These are phyloP conservation scores for Lordiphosa mommai DNA, from an alignment of 1,140 invertebrate genomes.

Conservation along the genomic window DNA sequence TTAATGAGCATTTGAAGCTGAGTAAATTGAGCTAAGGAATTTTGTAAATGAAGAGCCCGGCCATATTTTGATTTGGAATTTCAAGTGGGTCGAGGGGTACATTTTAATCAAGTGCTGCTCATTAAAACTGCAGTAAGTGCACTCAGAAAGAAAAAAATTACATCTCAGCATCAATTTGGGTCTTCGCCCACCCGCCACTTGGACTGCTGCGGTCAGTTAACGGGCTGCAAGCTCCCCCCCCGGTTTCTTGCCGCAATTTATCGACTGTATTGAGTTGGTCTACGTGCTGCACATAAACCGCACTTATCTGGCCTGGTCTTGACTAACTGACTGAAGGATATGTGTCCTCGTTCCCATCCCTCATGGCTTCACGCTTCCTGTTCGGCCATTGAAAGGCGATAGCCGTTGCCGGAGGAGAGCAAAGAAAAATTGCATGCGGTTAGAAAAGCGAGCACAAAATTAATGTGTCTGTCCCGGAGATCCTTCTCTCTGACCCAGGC, in stretches of 20 bases:
- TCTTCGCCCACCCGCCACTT: background rate
- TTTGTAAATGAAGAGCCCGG: conserved; percentile 22
- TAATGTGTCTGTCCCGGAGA: conserved; percentile 62
- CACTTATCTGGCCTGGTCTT: conserved; percentile 61
- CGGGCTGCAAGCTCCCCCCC: background rate
- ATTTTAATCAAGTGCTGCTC: conserved; percentile 40
- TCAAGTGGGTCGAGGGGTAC: conserved; percentile 4
- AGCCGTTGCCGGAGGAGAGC: conserved; percentile 34
- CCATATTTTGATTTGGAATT: conserved; percentile 36
- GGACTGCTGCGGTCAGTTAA: conserved; percentile 9
- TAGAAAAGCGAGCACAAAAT: conserved; percentile 68
- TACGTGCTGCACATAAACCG: conserved; percentile 74
- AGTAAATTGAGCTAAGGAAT: conserved; percentile 60
- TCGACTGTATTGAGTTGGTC: conserved; percentile 70
- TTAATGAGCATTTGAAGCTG: conserved; percentile 68
- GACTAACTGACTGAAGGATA: conserved; percentile 63
- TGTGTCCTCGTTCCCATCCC: conserved; percentile 1
- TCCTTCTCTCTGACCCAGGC: conserved; percentile 4
- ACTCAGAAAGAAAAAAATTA: conserved; percentile 30
- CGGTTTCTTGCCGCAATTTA: conserved; percentile 54
- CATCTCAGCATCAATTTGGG: conserved; percentile 41
- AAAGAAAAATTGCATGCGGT: conserved; percentile 75
- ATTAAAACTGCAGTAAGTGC: conserved; percentile 22
- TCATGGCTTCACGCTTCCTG: conserved; percentile 18
- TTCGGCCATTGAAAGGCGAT: conserved; percentile 65